A percentile compares a stretch with the other conserved stretches of the same genome.
phyloP scores from a whole-genome alignment of 2,888 invertebrate species.

The Prosopocoilus inquinatus region DNA sequence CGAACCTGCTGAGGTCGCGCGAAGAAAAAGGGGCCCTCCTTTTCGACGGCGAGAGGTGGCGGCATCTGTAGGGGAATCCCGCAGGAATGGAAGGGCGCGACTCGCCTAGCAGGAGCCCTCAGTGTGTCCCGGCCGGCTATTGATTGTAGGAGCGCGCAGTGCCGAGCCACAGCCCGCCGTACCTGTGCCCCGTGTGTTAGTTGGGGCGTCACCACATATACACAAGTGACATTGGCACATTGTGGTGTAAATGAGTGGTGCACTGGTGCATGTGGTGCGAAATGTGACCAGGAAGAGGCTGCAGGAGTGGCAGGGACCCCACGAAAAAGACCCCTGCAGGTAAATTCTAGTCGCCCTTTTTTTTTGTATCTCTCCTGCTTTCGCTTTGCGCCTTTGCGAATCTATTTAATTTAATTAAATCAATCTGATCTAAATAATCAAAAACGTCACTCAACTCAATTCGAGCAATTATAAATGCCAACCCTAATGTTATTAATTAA shows the following conservation, averaged over 20 bases:
- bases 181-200: conserved; percentile 34
- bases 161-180: conserved; percentile 38
- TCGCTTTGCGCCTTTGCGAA: neutral
- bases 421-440: too few relatives aligned
- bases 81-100: conserved; percentile 28
- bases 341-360: conserved; percentile 4
- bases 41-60: conserved; percentile 12
- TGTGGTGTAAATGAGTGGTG: conserved; percentile 32
- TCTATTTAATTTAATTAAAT: too few relatives aligned
- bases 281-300: conserved; percentile 24
- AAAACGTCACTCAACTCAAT: too few relatives aligned
- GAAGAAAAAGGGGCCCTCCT: neutral
- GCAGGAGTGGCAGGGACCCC: conserved; percentile 23
- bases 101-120: conserved; percentile 30
- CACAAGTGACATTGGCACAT: conserved; percentile 28
- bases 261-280: conserved; percentile 34
- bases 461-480: too few relatives aligned
- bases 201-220: conserved; percentile 39
- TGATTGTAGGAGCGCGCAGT: conserved; percentile 37
- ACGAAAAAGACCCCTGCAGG: conserved; percentile 19
- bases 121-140: conserved; percentile 36
- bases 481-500: too few relatives aligned
- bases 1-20: neutral
- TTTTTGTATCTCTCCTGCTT: too few relatives aligned
- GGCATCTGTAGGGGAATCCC: conserved; percentile 22